Percentiles rank a stretch among this genome's conserved stretches.
phyloP scores from a whole-genome alignment of 2,888 invertebrate species.

The Thymelicus acteon region DNA sequence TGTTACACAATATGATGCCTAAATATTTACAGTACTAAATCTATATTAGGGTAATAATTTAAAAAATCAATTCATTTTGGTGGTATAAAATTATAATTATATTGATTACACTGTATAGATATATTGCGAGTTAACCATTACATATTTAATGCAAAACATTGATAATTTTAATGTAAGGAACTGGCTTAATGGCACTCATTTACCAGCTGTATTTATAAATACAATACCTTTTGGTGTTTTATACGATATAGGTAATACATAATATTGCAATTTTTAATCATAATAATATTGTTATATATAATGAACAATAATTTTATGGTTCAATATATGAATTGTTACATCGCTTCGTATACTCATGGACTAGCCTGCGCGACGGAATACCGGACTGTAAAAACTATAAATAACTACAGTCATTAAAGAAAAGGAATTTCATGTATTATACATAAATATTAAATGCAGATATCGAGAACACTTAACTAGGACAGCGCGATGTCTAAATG shows the following conservation, averaged over 20 bases:
- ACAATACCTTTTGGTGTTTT: constrained; percentile 35
- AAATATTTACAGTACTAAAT: neutral
- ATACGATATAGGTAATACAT: constrained; percentile 23
- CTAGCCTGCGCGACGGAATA: constrained; percentile 49
- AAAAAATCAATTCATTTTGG: constrained; percentile 35
- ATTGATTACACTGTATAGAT: constrained; percentile 67
- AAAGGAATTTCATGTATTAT: constrained; percentile 36
- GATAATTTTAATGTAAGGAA: constrained; percentile 61
- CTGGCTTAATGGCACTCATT: constrained; percentile 70
- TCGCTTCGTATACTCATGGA: constrained; percentile 45
- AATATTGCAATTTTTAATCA: constrained; percentile 34
- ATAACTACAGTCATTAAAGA: neutral
- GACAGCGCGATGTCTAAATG: constrained; percentile 46
- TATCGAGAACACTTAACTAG: constrained; percentile 53
- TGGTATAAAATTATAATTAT: constrained; percentile 72
- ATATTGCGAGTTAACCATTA: constrained; percentile 63
- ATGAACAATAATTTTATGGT: constrained; percentile 45
- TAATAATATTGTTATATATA: constrained; percentile 21
- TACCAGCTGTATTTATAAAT: constrained; percentile 38
- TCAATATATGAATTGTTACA: constrained; percentile 39
- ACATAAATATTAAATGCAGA: constrained; percentile 58
- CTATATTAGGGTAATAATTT: constrained; percentile 22
- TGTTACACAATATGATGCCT: too few species aligned
- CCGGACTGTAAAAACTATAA: constrained; percentile 40
- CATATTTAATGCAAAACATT: constrained; percentile 55